phyloP scores from a whole-genome alignment of 2,888 invertebrate genomes.

The Sinelater perroti region DNA sequence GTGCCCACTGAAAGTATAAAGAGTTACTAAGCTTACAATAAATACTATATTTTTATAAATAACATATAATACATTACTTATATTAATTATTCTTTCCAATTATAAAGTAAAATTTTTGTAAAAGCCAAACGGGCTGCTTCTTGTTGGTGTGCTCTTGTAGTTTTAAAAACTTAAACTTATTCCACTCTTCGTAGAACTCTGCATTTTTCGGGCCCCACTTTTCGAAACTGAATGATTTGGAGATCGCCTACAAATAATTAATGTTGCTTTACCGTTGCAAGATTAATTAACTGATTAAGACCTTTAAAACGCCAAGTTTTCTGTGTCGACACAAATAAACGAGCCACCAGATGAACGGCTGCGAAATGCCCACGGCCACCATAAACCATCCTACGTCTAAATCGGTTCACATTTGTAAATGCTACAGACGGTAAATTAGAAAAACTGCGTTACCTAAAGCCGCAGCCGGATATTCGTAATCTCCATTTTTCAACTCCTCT shows the following conservation, averaged over 20 bases:
- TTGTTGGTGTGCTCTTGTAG: neutral
- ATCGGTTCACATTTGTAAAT: neutral
- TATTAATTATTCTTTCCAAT: too few species aligned
- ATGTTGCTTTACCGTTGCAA: too few species aligned
- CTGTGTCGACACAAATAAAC: conserved; percentile 38
- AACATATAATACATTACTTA: too few species aligned
- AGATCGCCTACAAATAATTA: neutral
- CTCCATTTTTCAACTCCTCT: conserved; percentile 67
- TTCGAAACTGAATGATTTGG: conserved; percentile 6
- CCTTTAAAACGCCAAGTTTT: neutral
- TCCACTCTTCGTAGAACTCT: conserved; percentile 38
- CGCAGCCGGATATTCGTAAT: conserved; percentile 66
- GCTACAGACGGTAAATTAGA: neutral
- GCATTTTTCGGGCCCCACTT: conserved; percentile 42
- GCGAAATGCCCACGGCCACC: conserved; percentile 35
- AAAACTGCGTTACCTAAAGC: conserved; percentile 53
- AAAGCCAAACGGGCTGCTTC: neutral
- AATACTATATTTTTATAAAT: too few species aligned
- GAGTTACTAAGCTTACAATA: too few species aligned
- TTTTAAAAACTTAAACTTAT: conserved; percentile 40
- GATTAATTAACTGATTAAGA: neutral
- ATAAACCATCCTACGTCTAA: conserved; percentile 41
- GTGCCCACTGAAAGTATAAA: too few species aligned
- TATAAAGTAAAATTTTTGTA: conserved; percentile 1
- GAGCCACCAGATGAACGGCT: conserved; percentile 37